A percentile compares a stretch with the other conserved stretches of the same genome.
Evolutionary conservation across 2,113 vertebrate genomes (phyloP).

Genomic region (Spea bombifrons): DNA sequence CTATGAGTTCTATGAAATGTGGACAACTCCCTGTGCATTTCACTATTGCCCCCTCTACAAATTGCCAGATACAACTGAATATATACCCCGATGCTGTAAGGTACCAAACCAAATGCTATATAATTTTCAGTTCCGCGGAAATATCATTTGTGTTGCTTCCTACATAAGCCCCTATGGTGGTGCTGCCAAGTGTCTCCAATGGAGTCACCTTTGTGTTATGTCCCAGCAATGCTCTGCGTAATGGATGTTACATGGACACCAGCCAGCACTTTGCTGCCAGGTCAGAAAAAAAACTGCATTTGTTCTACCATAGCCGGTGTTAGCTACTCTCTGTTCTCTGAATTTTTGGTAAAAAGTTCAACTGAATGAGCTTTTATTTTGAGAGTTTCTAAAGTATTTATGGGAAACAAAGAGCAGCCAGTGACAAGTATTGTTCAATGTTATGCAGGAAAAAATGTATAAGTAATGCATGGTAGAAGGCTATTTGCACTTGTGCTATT

Average conservation of each 20-base stretch:
- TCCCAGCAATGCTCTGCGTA: conserved; percentile 28
- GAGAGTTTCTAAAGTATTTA: conserved; percentile 19
- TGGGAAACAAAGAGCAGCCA: conserved; percentile 17
- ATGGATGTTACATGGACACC: conserved; percentile 26
- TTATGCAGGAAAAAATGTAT: conserved; percentile 4
- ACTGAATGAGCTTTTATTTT: conserved; percentile 27
- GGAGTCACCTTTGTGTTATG: conserved; percentile 35
- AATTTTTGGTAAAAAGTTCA: conserved; percentile 18
- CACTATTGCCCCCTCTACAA: not conserved
- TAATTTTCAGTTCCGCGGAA: not conserved
- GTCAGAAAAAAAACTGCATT: conserved; percentile 22
- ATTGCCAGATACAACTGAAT: not conserved
- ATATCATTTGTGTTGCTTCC: not conserved
- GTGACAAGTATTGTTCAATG: conserved; percentile 4
- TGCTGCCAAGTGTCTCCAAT: not conserved
- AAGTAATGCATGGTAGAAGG: conserved; percentile 9
- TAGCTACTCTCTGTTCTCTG: conserved; percentile 6
- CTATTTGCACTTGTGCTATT: conserved; percentile 4
- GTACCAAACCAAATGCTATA: not conserved
- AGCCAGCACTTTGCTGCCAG: conserved; percentile 30
- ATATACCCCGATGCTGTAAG: not conserved
- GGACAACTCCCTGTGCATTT: not conserved
- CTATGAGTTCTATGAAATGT: no score
- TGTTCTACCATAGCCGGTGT: conserved; percentile 14
- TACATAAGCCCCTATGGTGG: not conserved